These are phyloP conservation scores for Apogon hyalosoma DNA, from an alignment of 2,797 vertebrate genomes.

Conservation along the genomic window DNA sequence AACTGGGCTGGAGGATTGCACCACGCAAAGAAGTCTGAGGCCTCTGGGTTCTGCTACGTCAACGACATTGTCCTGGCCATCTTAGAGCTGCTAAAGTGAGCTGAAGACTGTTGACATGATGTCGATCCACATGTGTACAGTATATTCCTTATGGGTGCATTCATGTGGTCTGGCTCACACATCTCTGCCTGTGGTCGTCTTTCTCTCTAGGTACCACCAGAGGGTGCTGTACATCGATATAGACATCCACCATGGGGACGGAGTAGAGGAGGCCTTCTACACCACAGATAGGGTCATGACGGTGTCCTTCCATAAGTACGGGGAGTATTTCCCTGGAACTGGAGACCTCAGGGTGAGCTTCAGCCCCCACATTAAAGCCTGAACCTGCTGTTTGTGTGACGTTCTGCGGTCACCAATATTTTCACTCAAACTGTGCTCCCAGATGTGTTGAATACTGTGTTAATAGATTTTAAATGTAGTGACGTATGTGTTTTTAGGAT, in stretches of 20 bases:
- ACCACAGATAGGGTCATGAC: constrained; percentile 94
- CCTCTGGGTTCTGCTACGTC: constrained; percentile 94
- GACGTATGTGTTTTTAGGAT: constrained; percentile 79
- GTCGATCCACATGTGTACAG: background rate
- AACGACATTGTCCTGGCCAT: constrained; percentile 95
- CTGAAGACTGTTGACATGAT: background rate
- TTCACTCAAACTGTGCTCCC: background rate
- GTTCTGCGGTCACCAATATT: background rate
- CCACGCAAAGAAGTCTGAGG: constrained; percentile 94
- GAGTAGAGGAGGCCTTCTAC: constrained; percentile 95
- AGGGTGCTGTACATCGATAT: constrained; percentile 95
- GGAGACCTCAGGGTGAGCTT: constrained; percentile 91
- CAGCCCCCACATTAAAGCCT: background rate
- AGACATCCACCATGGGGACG: constrained; percentile 94
- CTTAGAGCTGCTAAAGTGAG: constrained; percentile 94
- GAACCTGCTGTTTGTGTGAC: background rate
- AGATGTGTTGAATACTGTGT: background rate
- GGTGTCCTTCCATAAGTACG: constrained; percentile 95
- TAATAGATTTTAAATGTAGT: background rate
- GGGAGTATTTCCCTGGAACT: constrained; percentile 94
- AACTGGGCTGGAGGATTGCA: constrained; percentile 96
- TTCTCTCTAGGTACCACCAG: constrained; percentile 89
- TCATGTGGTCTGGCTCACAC: too few species aligned
- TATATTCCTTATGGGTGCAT: background rate
- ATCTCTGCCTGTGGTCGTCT: background rate